Base-by-base conservation (phyloP, 2,888 invertebrate genomes). In the Mesochorus sp. region DNA sequence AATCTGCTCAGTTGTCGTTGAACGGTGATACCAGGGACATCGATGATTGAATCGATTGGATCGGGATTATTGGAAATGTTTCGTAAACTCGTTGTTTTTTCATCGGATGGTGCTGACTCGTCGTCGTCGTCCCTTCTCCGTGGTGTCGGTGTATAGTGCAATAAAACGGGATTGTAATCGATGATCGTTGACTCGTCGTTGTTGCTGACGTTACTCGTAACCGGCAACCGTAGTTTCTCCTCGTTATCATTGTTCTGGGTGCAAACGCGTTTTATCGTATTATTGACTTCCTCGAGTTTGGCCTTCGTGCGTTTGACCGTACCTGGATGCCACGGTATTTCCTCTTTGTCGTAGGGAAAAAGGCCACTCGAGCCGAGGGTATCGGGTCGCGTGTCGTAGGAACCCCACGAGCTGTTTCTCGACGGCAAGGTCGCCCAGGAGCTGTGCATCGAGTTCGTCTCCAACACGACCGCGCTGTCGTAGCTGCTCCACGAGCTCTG, bases 401-500 rank as follows among this genome's bases (percentile, higher is more conserved):
- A 95, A 10, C 95, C 94, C 94, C 95, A 95, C 49, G 95, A 95
- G 90, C 95, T 94, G 83, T 95, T 95, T 62, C 95, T 91, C 34
- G 94, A 94, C 0, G 95, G 94, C 70, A 94, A 84, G 2, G 93
- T 93, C 75, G 96, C 96, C 96, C 96, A 96, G 42, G 96, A 96
- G 81, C 96, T 95, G 88, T 96, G 96, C 6, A 96, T 93, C 73
- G 95, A 95, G 83, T 95, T 95, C 83, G 95, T 95, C 78, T 93
- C 93, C 78, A 95, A 92, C 53, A 94, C 95, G 34, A 95, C 95
- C 24, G 95, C 96, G 88, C 96, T 95, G 90, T 96, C 96, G 88
- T 94, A 94, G 85, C 94, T 94, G 87, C 94, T 94, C 95, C 96
- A 95, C 57, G 96, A 96, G 90, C 95, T 95, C 89, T 96, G 96